phyloP scores from a whole-genome alignment of 2,113 vertebrate genomes.

The Corythoichthys intestinalis region DNA sequence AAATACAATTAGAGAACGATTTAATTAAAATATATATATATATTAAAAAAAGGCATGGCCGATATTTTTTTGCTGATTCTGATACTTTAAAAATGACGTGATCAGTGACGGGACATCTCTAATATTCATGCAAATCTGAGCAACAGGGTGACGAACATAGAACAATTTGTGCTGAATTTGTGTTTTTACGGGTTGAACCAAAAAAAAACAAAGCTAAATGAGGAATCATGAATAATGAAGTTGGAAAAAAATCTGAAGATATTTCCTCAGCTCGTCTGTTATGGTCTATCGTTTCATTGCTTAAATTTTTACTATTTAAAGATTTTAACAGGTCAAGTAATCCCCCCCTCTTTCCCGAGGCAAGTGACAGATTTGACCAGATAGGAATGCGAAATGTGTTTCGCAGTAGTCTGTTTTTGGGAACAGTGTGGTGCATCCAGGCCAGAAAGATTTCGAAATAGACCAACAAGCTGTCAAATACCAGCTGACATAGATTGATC shows the following conservation, averaged over 20 bases:
- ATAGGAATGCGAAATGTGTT: not conserved
- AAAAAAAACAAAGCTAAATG: not conserved
- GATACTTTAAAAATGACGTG: too few species aligned
- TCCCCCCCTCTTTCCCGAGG: not conserved
- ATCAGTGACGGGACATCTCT: too few species aligned
- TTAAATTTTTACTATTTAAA: conserved; percentile 3
- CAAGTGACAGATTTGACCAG: not conserved
- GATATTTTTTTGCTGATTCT: too few species aligned
- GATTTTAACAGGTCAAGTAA: not conserved
- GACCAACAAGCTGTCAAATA: conserved; percentile 33
- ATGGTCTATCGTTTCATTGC: not conserved
- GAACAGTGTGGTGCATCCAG: conserved; percentile 27
- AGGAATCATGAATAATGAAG: not conserved
- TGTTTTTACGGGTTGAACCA: not conserved
- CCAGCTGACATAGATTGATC: conserved; percentile 62
- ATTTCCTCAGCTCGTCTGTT: not conserved
- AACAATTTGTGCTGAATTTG: not conserved
- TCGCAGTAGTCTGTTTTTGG: conserved; percentile 5
- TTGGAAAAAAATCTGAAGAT: not conserved
- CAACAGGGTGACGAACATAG: not conserved
- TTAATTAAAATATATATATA: too few species aligned
- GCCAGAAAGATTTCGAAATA: conserved; percentile 26
- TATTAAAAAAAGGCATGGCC: too few species aligned
- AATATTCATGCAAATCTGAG: not conserved
- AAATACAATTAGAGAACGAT: too few species aligned